Evolutionary conservation across 2,888 invertebrate genomes (phyloP).

Genomic region (Lasioglossum zephyrum): DNA sequence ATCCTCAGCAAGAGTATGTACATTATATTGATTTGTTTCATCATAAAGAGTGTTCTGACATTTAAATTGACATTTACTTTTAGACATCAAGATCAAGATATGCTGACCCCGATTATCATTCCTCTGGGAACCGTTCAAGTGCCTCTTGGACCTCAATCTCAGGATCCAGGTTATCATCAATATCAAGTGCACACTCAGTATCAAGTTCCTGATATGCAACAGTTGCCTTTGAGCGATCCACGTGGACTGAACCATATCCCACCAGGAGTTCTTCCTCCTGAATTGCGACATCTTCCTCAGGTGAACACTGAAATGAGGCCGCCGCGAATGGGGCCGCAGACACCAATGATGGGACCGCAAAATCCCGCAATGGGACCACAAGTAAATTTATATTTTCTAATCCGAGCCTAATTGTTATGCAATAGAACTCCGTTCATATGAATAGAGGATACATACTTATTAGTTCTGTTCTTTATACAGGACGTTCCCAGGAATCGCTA

Average conservation of each 20-base stretch:
- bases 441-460: neutral
- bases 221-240: slow-evolving; percentile 77
- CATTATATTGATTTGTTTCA: neutral
- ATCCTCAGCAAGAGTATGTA: slow-evolving; percentile 86
- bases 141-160: slow-evolving; percentile 74
- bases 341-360: slow-evolving; percentile 64
- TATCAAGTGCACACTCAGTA: slow-evolving; percentile 80
- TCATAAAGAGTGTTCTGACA: neutral
- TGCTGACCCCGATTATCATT: slow-evolving; percentile 81
- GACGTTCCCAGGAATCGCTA: neutral
- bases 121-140: slow-evolving; percentile 80
- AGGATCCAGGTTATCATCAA: slow-evolving; percentile 78
- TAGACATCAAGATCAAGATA: slow-evolving; percentile 80
- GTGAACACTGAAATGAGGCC: slow-evolving; percentile 79
- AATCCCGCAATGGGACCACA: slow-evolving; percentile 61
- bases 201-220: slow-evolving; percentile 80
- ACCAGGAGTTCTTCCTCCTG: slow-evolving; percentile 74
- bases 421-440: no score
- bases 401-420: neutral
- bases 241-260: slow-evolving; percentile 79
- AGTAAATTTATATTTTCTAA: slow-evolving; percentile 45
- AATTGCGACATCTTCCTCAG: slow-evolving; percentile 77
- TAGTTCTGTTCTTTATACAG: neutral
- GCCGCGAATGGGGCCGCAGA: slow-evolving; percentile 75
- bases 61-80: neutral